Evolutionary conservation across 2,113 vertebrate species (phyloP), one percentile per base, ranked within the genome.

Genomic region (Amphilophus citrinellus): DNA sequence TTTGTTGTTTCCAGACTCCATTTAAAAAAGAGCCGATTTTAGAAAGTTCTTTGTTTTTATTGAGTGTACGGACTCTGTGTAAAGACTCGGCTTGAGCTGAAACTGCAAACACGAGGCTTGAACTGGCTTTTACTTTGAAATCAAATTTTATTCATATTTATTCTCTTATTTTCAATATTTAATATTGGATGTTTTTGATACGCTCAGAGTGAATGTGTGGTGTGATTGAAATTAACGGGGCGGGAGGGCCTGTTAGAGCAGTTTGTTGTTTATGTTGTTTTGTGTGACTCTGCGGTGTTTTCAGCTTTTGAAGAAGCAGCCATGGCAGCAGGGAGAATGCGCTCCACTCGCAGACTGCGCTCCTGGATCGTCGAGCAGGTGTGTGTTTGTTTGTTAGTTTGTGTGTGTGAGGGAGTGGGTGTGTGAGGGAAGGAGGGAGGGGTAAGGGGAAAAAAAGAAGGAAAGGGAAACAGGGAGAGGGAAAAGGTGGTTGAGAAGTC

Each of bases 361-460:
- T 88, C 86, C 7, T 98, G 97, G 97, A 94, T 97, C 3, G 94
- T 98, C 44, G 96, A 97, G 5, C 97, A 98, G 91, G 94, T 95
- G 81, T 4, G 89, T 87, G 68, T 56, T n/a, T 20, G 65, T 57
- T 57, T 71, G 83, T 24, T 6, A 61, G 71, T 32, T 32, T 9
- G 86, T 42, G 44, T 39, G 59, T 42, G 4, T 3, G 20, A 7
- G 53, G 7, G 27, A 7, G 13, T 2, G 24, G 24, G 24, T 24
- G 24, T 24, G 24, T 24, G 27, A 27, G 27, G 27, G 27, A 27
- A 3, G 5, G 10, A 4, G 14, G 77, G 83, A 61, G 24, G 76
- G 15, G 77, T 7, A 61, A 3, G 27, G 27, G 27, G 27, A 27
- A 3, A 27, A 27, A 27, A 27, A 27, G 27, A 27, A 8, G 71